Conservation (phyloP, 2,113 vertebrate genomes). For the Rissa tridactyla region DNA sequence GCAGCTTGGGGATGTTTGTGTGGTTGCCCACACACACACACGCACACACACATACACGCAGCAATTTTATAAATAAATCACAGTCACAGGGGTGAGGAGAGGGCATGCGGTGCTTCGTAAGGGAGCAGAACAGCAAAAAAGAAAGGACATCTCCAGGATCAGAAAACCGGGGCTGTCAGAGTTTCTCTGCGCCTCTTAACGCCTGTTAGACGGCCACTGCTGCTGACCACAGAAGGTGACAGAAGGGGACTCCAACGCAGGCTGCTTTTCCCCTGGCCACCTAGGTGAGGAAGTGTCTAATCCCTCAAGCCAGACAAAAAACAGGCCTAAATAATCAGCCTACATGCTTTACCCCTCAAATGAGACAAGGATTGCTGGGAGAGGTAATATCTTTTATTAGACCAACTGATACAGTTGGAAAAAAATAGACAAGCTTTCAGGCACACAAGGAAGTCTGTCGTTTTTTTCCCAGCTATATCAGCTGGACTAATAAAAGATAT, state of each 20-base stretch:
- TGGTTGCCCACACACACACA: conserved; percentile 1
- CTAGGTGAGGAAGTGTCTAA: not conserved
- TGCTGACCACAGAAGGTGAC: not conserved
- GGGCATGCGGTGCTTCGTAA: not conserved
- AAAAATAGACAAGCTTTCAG: conserved; percentile 39
- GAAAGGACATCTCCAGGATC: not conserved
- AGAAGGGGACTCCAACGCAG: not conserved
- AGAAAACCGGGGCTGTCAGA: not conserved
- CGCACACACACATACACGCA: not conserved
- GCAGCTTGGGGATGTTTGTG: conserved; percentile 35
- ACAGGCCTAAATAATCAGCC: not conserved
- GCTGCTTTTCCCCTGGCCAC: not conserved
- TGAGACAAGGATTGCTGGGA: not conserved
- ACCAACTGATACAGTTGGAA: not conserved
- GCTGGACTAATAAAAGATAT: conserved; percentile 49
- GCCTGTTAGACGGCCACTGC: not conserved
- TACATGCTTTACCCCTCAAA: not conserved
- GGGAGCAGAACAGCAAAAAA: not conserved
- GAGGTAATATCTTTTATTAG: conserved; percentile 46
- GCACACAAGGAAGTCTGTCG: not conserved
- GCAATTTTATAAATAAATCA: conserved; percentile 57
- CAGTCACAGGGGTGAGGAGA: conserved; percentile 18
- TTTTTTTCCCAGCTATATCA: not conserved
- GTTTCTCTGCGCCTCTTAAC: not conserved
- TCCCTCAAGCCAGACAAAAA: not conserved